These are phyloP conservation scores for Acrocephalus kingi DNA, from an alignment of 2,113 vertebrate species.

Conservation along the genomic window DNA sequence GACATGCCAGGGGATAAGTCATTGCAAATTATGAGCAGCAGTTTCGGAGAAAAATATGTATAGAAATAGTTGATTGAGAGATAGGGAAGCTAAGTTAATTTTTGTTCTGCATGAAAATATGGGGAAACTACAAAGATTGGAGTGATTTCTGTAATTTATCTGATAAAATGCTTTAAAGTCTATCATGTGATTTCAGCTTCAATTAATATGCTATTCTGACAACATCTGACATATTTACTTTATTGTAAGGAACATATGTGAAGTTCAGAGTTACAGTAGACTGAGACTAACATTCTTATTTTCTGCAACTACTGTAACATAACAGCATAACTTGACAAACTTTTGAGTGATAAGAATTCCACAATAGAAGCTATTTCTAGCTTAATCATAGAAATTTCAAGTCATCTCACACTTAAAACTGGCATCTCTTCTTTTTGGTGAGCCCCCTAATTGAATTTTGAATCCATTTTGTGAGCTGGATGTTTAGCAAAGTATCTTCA, in stretches of 20 bases:
- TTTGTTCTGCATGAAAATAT: background rate
- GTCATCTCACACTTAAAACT: conserved; percentile 3
- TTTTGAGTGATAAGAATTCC: background rate
- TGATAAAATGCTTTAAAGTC: background rate
- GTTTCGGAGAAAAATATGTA: background rate
- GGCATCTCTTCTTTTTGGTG: background rate
- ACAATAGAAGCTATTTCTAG: background rate
- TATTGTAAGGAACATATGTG: background rate
- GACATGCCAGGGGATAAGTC: background rate
- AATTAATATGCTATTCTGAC: background rate
- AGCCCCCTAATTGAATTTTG: background rate
- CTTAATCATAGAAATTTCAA: background rate
- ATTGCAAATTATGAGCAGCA: background rate
- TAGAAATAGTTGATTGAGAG: background rate
- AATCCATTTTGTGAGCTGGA: conserved; percentile 22
- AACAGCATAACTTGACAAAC: background rate
- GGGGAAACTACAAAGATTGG: background rate
- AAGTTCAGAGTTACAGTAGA: conserved; percentile 4
- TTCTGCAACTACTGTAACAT: background rate
- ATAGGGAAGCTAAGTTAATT: background rate
- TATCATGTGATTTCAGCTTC: background rate
- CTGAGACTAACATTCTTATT: background rate
- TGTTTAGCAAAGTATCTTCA: background rate
- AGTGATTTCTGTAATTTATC: background rate
- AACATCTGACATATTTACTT: background rate